Evolutionary conservation across 2,888 invertebrate species (phyloP), one percentile per base, ranked within the genome.

Genomic region (Parasteatoda lunata): DNA sequence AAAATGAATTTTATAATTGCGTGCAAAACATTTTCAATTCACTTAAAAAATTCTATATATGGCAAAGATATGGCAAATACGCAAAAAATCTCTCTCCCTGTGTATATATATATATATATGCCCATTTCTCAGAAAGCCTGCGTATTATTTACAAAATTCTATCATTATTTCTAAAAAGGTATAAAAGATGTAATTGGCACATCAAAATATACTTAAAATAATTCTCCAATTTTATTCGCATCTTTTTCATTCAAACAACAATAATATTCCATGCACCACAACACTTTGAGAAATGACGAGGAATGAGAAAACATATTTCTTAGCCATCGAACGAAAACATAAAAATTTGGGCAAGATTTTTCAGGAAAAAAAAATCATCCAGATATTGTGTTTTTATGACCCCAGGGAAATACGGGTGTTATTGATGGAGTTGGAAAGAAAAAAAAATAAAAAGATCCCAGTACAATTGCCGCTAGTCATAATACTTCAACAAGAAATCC

Each of bases 321-420:
- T 51, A 30, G 49, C 59, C 51, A 68, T 66, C 52, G 8, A 64
- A 77, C 66, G 66, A 68, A 30, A 51, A 51, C 77, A 68, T 68
- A 68, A 68, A 77, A 77, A 51, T 9, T 59, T 8, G 59, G 11
- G 59, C 59, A 59, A 5, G 49, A 68, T 11, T 13, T 52, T 49
- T 65, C 65, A 8, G 9, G 8, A 65, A 64, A 13, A 47, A 59
- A 64, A 75, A 54, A 64, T 66, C 68, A 52, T 77, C 77, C 45
- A 49, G 51, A 77, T 51, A 77, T 77, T 66, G 68, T 66, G 68
- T 68, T 77, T 77, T 77, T 66, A 77, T 77, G 51, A 11, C 68
- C 5, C 5, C 30, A 47, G 51, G 77, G 13, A 64, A 77, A 77
- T 30, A 30, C 30, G 30, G n/a, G 9, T 59, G n/a, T 59, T 59